Percentiles rank a stretch among this genome's conserved stretches.
These are phyloP conservation scores for Nasonia giraulti DNA, from an alignment of 1,140 invertebrate genomes.

Conservation along the genomic window DNA sequence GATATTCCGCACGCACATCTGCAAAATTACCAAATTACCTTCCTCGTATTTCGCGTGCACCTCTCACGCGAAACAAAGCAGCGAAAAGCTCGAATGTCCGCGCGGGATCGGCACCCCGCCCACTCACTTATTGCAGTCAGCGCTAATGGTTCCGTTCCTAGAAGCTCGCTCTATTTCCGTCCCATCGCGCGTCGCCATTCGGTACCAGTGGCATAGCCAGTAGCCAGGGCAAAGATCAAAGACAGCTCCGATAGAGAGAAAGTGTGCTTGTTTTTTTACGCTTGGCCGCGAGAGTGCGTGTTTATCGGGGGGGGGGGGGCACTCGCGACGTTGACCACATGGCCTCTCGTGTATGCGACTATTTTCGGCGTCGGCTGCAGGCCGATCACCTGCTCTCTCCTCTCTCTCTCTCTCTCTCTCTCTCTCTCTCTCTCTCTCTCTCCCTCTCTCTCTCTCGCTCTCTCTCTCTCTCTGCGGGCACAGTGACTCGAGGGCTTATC, in stretches of 20 bases:
- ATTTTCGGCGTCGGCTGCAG: slow-evolving; percentile 53
- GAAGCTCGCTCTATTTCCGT: slow-evolving; percentile 51
- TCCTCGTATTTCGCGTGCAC: too few relatives aligned
- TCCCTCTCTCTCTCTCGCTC: background rate
- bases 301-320: slow-evolving; percentile 53
- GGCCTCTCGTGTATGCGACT: slow-evolving; percentile 52
- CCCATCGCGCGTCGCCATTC: background rate
- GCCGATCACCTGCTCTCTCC: slow-evolving; percentile 45
- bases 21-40: too few relatives aligned
- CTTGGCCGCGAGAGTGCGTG: slow-evolving; percentile 34
- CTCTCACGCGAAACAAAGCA: background rate
- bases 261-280: slow-evolving; percentile 38
- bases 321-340: slow-evolving; percentile 61
- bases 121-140: background rate
- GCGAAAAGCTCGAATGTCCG: background rate
- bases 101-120: background rate
- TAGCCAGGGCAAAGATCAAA: slow-evolving; percentile 57
- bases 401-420: slow-evolving; percentile 35
- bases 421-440: slow-evolving; percentile 50
- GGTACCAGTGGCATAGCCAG: background rate
- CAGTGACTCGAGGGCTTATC: slow-evolving; percentile 23
- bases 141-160: slow-evolving; percentile 28
- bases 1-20: too few relatives aligned
- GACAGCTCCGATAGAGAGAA: slow-evolving; percentile 52
- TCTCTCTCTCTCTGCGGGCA: background rate